Percentiles rank a stretch among this genome's conserved stretches.
phyloP scores from a whole-genome alignment of 1,140 invertebrate species.

The Panulirus ornatus region DNA sequence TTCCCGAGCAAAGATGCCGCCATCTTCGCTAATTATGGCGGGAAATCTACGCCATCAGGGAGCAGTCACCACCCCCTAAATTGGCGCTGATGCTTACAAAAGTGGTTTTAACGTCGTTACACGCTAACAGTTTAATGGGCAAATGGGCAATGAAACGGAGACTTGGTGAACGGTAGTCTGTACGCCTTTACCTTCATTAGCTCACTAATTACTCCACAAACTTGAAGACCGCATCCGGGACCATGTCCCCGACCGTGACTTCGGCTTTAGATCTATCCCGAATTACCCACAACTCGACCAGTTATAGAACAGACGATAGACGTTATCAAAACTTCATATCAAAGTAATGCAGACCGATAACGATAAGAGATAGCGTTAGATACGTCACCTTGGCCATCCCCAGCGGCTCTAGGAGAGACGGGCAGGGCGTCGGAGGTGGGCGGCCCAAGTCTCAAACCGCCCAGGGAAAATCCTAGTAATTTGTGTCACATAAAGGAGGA shows the following conservation, averaged over 20 bases:
- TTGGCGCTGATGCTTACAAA: constrained; percentile 52
- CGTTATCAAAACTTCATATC: no score
- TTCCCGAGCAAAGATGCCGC: constrained; percentile 38
- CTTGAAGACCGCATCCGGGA: constrained; percentile 32
- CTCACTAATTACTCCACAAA: constrained; percentile 36
- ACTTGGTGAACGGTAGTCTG: constrained; percentile 39
- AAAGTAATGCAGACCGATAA: no score
- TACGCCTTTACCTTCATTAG: constrained; percentile 42
- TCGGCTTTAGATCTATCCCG: neutral
- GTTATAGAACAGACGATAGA: neutral
- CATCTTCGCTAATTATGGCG: constrained; percentile 46
- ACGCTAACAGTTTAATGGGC: constrained; percentile 52
- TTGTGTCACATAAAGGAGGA: neutral
- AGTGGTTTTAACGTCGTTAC: constrained; percentile 45
- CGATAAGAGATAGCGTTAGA: no score
- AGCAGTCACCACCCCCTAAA: constrained; percentile 12
- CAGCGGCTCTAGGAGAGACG: no score
- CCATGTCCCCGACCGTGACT: neutral
- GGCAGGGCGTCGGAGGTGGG: no score
- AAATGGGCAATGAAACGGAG: constrained; percentile 55
- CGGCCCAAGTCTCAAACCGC: no score
- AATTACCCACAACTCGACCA: neutral
- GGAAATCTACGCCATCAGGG: constrained; percentile 34
- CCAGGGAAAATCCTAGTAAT: neutral
- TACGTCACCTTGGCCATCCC: no score